Evolutionary conservation across 2,797 vertebrate genomes (phyloP).

Genomic region (Alcedo atthis): DNA sequence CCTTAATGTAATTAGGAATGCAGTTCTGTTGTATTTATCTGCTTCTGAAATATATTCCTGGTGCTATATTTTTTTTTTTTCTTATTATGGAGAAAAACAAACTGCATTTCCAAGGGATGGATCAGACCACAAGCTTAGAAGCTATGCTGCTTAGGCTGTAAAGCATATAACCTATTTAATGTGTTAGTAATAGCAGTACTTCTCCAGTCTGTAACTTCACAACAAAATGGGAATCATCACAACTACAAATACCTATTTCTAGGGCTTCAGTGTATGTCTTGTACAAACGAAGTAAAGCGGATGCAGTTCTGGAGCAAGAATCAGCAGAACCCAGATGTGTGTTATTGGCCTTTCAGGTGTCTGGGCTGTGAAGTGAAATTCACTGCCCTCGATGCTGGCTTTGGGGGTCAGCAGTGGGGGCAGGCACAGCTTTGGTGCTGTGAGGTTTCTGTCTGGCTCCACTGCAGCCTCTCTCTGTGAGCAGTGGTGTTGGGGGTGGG

Average conservation of each 20-base stretch:
- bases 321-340: not conserved
- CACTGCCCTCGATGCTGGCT: not conserved
- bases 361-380: not conserved
- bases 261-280: not conserved
- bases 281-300: not conserved
- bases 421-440: not conserved
- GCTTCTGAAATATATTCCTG: not conserved
- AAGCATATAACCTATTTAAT: not conserved
- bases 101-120: not conserved
- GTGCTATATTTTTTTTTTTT: not conserved
- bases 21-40: constrained; percentile 15
- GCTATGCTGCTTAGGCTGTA: not conserved
- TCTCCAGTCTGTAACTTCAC: not conserved
- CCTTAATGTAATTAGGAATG: constrained; percentile 3
- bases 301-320: not conserved
- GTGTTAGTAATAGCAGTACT: constrained; percentile 9
- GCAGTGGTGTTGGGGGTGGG: not conserved
- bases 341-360: not conserved
- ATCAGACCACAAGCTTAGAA: not conserved
- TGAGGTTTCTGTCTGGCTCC: not conserved
- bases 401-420: not conserved
- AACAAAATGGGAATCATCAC: not conserved
- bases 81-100: not conserved
- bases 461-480: not conserved
- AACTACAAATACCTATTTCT: not conserved